Conservation (phyloP, 2,113 vertebrate genomes). For the Thomomys bottae region DNA sequence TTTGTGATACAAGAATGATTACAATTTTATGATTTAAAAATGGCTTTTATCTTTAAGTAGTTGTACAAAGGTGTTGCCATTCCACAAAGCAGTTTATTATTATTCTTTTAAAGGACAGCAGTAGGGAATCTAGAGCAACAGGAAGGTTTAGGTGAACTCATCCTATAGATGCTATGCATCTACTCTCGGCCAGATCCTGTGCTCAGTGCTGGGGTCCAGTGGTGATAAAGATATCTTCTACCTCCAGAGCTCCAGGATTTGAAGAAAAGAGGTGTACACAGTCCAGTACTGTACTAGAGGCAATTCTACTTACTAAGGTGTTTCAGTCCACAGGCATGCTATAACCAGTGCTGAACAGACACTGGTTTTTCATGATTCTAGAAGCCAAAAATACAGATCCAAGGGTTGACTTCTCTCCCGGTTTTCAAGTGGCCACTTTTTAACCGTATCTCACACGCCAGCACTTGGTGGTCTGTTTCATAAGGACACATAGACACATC, state of each 20-base stretch:
- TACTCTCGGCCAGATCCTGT: background rate
- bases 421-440: background rate
- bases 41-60: no score
- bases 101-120: no score
- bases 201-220: background rate
- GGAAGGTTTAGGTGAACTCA: background rate
- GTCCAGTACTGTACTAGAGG: background rate
- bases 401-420: background rate
- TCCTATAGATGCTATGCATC: background rate
- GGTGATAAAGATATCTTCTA: no score
- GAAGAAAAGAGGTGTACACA: background rate
- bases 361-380: background rate
- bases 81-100: background rate
- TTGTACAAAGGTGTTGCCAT: no score
- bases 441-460: no score
- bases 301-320: background rate
- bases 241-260: background rate
- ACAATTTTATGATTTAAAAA: no score
- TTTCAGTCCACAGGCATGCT: background rate
- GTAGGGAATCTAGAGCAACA: background rate
- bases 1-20: background rate
- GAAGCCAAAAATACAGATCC: background rate
- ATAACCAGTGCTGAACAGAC: background rate
- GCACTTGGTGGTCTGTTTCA: background rate
- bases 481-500: background rate